Base-by-base conservation (phyloP, 2,888 invertebrate species). In the Macrosoma leucophasiata region DNA sequence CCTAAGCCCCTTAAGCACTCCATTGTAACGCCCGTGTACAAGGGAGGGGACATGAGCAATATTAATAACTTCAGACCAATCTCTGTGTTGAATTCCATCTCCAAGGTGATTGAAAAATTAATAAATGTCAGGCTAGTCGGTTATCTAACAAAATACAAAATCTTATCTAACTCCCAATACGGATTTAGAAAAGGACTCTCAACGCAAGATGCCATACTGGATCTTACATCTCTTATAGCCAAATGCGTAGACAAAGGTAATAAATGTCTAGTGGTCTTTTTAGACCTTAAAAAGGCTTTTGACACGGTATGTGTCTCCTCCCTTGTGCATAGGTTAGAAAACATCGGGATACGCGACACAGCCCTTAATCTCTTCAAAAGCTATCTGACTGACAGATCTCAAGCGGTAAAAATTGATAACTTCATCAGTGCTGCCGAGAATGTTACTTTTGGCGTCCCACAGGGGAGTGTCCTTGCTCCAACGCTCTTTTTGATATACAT, bases 41-140 rank as follows among this genome's bases (percentile, higher is more conserved):
- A 43, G 34, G 23, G 26, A 8, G 43, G 43, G 18, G 24, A 29
- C 17, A 27, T 24, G 25, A 22, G 33, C 7, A 13, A 34, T 15
- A 19, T 35, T 7, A 33, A 17, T 17, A 43, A 43, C 19, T 43
- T 35, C 14, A 18, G 43, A 18, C 43, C 43, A 10, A 43, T 43
- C 6, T 34, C 36, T 7, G 21, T 42, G 9, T 25, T 39, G 11
- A 19, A 27, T 4, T 24, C 28, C 2, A 29, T 34, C 3, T 29
- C 28, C 6, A 34, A 34, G 17, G 29, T 34, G 2, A 12, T 29
- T 10, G 34, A 34, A 29, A 29, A 29, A 3, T 4, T 34, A 4
- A 22, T 34, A 18, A 34, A 34, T 24, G 29, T 3, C 2, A 13
- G 34, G 18, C 11, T 34, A 19, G n/a, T n/a, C n/a, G n/a, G n/a